Evolutionary conservation across 1,140 invertebrate species (phyloP).

Genomic region (Muscidifurax raptorellus): DNA sequence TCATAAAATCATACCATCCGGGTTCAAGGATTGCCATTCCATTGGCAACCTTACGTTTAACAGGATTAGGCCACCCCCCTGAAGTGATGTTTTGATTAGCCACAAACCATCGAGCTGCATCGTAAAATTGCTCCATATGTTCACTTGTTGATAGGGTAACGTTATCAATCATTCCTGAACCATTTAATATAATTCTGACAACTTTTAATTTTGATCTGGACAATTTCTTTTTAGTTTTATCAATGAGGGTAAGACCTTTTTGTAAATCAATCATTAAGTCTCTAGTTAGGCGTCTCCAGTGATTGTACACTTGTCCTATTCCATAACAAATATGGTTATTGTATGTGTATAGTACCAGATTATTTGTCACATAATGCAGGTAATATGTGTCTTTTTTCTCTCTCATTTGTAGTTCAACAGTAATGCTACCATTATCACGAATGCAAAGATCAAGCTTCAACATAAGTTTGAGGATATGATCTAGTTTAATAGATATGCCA

Average conservation of each 20-base stretch:
- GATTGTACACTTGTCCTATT: slow-evolving; percentile 81
- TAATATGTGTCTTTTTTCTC: slow-evolving; percentile 86
- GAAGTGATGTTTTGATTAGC: slow-evolving; percentile 86
- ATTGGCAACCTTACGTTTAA: slow-evolving; percentile 84
- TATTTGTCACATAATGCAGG: slow-evolving; percentile 89
- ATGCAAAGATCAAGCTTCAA: slow-evolving; percentile 85
- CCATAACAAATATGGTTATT: slow-evolving; percentile 91
- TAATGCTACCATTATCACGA: slow-evolving; percentile 87
- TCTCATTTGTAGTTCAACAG: slow-evolving; percentile 85
- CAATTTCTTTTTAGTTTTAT: slow-evolving; percentile 82
- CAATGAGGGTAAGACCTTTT: slow-evolving; percentile 84
- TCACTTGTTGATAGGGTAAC: slow-evolving; percentile 88
- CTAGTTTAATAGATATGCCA: slow-evolving; percentile 82
- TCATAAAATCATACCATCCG: slow-evolving; percentile 82
- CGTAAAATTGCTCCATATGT: slow-evolving; percentile 93
- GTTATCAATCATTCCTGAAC: slow-evolving; percentile 88
- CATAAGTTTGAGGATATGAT: slow-evolving; percentile 86
- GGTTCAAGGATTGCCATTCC: slow-evolving; percentile 87
- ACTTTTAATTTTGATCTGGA: slow-evolving; percentile 87
- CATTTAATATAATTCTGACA: slow-evolving; percentile 81
- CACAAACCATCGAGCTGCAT: slow-evolving; percentile 95
- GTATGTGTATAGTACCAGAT: slow-evolving; percentile 83
- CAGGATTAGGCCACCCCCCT: slow-evolving; percentile 94
- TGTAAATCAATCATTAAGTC: slow-evolving; percentile 94
- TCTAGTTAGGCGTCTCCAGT: slow-evolving; percentile 89